These are phyloP conservation scores for Halictus ligatus DNA, from an alignment of 2,888 invertebrate species.

Conservation along the genomic window DNA sequence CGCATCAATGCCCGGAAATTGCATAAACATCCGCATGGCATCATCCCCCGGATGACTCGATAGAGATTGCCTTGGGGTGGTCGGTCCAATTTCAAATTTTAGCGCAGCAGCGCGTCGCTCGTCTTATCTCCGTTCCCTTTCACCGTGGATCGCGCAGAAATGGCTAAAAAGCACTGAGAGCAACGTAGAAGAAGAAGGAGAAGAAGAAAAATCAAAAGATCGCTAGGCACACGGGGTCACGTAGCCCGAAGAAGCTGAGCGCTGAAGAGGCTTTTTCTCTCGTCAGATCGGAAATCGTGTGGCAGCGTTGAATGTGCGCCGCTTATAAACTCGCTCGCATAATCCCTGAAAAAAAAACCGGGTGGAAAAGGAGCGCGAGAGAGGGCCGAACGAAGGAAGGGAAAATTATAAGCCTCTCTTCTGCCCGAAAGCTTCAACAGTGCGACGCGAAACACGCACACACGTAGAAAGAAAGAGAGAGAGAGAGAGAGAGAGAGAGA, in stretches of 20 bases:
- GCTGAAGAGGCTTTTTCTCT: constrained; percentile 28
- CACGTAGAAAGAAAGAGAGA: background rate
- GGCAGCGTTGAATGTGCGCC: constrained; percentile 36
- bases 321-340: constrained; percentile 50
- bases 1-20: background rate
- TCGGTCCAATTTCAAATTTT: constrained; percentile 22
- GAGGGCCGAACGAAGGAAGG: background rate
- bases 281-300: constrained; percentile 49
- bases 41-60: background rate
- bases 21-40: background rate
- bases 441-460: background rate
- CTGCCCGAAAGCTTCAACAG: background rate
- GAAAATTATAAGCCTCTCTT: constrained; percentile 19
- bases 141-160: constrained; percentile 14
- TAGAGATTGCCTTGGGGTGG: background rate
- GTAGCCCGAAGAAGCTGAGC: background rate
- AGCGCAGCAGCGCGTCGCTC: background rate
- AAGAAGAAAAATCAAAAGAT: background rate
- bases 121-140: constrained; percentile 25
- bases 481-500: background rate
- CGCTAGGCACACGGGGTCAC: background rate
- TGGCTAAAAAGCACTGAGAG: background rate
- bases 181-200: background rate
- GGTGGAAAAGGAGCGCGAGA: background rate
- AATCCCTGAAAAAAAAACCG: constrained; percentile 37